Conservation (phyloP, 1,140 invertebrate species). For the Diorhabda elongata region DNA sequence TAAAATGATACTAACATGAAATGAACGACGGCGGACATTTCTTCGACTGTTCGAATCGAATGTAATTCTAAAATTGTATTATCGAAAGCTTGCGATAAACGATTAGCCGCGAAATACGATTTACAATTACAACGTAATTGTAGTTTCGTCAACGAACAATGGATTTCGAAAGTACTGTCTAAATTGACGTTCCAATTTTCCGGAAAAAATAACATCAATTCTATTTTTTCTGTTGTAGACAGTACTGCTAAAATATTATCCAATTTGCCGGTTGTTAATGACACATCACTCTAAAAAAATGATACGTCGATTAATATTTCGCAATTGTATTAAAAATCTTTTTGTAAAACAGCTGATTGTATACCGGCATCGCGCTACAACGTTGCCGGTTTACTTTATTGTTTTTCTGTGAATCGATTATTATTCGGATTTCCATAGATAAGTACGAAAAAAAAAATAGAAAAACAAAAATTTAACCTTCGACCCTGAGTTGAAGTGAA, state of each 20-base stretch:
- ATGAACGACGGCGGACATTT: neutral
- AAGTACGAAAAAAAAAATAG: too few relatives aligned
- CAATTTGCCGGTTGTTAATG: neutral
- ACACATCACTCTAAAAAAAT: neutral
- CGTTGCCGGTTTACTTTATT: too few relatives aligned
- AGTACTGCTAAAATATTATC: neutral
- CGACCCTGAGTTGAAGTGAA: too few relatives aligned
- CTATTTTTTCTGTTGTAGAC: neutral
- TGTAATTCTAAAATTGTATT: conserved; percentile 9
- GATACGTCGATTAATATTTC: neutral
- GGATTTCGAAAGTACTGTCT: conserved; percentile 19
- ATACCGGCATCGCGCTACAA: too few relatives aligned
- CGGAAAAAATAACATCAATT: conserved; percentile 9
- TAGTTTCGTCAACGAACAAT: conserved; percentile 14
- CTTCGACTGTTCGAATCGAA: neutral
- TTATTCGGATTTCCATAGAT: too few relatives aligned
- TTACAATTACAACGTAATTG: neutral
- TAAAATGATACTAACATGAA: too few relatives aligned
- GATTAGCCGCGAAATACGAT: conserved; percentile 8
- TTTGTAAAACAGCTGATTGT: too few relatives aligned
- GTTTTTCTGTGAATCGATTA: too few relatives aligned
- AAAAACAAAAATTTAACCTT: too few relatives aligned
- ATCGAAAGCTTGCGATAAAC: conserved; percentile 6
- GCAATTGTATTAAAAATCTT: too few relatives aligned
- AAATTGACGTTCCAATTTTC: conserved; percentile 4